phyloP scores from a whole-genome alignment of 2,113 vertebrate species.

The Balaeniceps rex region DNA sequence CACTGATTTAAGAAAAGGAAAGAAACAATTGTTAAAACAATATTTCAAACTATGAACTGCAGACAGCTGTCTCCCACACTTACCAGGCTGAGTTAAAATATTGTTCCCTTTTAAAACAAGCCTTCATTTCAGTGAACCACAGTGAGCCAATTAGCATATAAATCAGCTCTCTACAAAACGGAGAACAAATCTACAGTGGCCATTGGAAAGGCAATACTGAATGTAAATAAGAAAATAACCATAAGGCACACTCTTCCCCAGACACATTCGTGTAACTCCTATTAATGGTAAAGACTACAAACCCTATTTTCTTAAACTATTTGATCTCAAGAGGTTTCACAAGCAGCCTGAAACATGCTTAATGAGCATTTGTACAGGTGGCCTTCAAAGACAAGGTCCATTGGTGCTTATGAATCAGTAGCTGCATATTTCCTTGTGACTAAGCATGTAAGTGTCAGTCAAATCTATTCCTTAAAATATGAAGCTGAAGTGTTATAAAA shows the following conservation, averaged over 20 bases:
- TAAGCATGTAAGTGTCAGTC: background rate
- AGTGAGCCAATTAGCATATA: background rate
- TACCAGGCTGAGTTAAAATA: background rate
- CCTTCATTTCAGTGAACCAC: background rate
- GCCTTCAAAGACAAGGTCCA: background rate
- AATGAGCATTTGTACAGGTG: background rate
- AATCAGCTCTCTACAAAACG: background rate
- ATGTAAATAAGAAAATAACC: background rate
- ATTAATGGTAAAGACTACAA: background rate
- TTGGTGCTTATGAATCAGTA: background rate
- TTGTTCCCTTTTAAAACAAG: slow-evolving; percentile 10
- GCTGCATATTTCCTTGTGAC: background rate
- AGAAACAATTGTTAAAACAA: slow-evolving; percentile 27
- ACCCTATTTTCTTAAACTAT: background rate
- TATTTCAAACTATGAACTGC: slow-evolving; percentile 41
- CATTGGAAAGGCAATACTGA: background rate
- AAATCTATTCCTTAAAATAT: background rate
- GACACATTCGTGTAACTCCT: background rate
- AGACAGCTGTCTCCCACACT: slow-evolving; percentile 45
- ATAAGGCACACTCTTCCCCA: background rate
- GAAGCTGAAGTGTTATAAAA: background rate
- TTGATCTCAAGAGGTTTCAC: background rate
- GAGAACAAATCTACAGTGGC: background rate
- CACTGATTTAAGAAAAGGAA: slow-evolving; percentile 33
- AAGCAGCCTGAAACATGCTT: background rate